A percentile compares a stretch with the other conserved stretches of the same genome.
Evolutionary conservation across 1,140 invertebrate genomes (phyloP).

Genomic region (Gryllus bimaculatus): DNA sequence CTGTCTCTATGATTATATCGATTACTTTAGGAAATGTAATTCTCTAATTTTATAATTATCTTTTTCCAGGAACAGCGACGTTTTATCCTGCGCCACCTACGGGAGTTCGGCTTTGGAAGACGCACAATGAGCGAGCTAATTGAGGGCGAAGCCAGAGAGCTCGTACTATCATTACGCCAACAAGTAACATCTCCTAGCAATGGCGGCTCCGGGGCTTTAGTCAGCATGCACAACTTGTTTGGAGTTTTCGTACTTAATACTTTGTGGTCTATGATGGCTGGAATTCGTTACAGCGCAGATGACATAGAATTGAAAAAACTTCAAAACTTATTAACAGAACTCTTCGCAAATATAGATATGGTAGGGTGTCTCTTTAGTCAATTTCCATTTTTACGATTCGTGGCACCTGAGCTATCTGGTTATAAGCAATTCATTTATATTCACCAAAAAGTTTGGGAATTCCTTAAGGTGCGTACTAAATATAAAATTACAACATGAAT

Average conservation of each 20-base stretch:
- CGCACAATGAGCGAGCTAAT: conserved; percentile 61
- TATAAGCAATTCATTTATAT: conserved; percentile 61
- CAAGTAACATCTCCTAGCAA: background rate
- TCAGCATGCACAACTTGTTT: conserved; percentile 57
- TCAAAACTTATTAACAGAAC: conserved; percentile 54
- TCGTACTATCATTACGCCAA: conserved; percentile 39
- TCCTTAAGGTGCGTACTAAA: conserved; percentile 41
- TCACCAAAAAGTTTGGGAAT: conserved; percentile 59
- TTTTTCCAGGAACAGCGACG: conserved; percentile 57
- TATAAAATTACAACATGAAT: background rate
- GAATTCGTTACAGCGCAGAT: conserved; percentile 52
- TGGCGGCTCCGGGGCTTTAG: conserved; percentile 19
- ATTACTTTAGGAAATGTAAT: background rate
- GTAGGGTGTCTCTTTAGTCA: conserved; percentile 65
- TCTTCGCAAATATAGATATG: conserved; percentile 66
- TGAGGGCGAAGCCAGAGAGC: conserved; percentile 52
- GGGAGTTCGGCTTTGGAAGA: conserved; percentile 72
- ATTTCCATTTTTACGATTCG: conserved; percentile 61
- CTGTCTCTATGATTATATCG: background rate
- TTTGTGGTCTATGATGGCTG: conserved; percentile 79
- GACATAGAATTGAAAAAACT: conserved; percentile 56
- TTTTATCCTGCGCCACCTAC: conserved; percentile 65
- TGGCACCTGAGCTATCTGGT: conserved; percentile 64
- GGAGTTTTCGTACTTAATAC: conserved; percentile 55
- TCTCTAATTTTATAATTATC: background rate